These are phyloP conservation scores for Pegoplata infirma DNA, from an alignment of 2,888 invertebrate species.

Conservation along the genomic window DNA sequence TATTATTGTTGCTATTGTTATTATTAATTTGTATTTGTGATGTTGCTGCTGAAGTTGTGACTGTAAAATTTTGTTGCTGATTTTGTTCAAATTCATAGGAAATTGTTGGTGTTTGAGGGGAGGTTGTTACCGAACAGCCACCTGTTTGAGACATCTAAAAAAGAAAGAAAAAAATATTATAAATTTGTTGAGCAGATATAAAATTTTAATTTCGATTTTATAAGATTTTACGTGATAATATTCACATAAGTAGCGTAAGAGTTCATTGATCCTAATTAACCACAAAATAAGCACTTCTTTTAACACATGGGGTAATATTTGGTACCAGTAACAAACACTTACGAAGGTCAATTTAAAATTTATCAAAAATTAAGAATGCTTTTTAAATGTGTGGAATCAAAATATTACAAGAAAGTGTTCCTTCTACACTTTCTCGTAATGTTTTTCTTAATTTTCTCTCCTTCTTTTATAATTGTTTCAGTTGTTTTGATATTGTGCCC, in stretches of 20 bases:
- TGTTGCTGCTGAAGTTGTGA: constrained; percentile 7
- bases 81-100: constrained; percentile 66
- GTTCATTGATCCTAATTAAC: constrained; percentile 21
- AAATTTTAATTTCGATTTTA: no score
- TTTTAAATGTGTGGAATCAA: no score
- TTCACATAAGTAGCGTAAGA: not conserved
- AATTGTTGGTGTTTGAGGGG: constrained; percentile 11
- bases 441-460: no score
- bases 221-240: not conserved
- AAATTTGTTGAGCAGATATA: no score
- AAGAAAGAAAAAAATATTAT: not conserved
- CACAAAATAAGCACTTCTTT: constrained; percentile 20
- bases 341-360: not conserved
- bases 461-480: no score
- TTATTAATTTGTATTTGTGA: no score
- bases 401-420: no score
- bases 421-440: no score
- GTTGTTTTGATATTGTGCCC: no score
- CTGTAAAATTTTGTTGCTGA: constrained; percentile 37
- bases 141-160: constrained; percentile 69
- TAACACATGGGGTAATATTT: not conserved
- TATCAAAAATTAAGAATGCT: no score
- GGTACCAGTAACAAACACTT: not conserved
- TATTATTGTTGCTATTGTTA: not conserved
- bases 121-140: constrained; percentile 33